Evolutionary conservation across 2,888 invertebrate genomes (phyloP).

Genomic region (Pheosia gnoma): DNA sequence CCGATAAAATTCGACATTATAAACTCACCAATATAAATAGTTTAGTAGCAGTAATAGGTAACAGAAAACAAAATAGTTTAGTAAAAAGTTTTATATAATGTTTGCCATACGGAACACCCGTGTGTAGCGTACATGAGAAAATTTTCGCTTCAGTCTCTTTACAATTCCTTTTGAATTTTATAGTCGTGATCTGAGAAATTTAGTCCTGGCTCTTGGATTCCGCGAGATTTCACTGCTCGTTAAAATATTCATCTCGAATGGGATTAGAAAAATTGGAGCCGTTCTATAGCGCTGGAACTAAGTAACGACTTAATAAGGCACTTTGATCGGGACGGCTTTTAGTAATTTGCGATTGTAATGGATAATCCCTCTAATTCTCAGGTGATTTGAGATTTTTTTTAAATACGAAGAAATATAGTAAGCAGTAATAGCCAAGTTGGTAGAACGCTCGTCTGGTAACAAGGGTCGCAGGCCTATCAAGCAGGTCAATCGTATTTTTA

Average conservation of each 20-base stretch:
- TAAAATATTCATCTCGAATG: conserved; percentile 11
- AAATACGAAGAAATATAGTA: neutral
- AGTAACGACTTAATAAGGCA: neutral
- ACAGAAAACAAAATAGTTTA: neutral
- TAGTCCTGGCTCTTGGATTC: conserved; percentile 7
- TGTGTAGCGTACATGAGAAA: conserved; percentile 5
- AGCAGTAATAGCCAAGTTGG: too few species aligned
- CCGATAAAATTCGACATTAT: too few species aligned
- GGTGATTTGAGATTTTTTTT: neutral
- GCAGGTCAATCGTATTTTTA: too few species aligned
- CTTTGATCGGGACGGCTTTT: neutral
- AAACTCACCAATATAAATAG: too few species aligned
- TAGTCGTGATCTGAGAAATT: conserved; percentile 9
- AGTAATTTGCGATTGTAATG: neutral
- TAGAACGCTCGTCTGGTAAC: too few species aligned
- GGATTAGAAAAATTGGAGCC: conserved; percentile 5
- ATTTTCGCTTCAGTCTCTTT: conserved; percentile 6
- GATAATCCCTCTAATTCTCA: neutral
- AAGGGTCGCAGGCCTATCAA: too few species aligned
- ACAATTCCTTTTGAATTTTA: conserved; percentile 9
- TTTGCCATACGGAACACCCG: conserved; percentile 3
- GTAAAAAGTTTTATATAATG: neutral
- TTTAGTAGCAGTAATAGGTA: too few species aligned
- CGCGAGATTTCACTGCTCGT: conserved; percentile 5
- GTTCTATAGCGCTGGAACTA: neutral